Evolutionary conservation across 2,888 invertebrate species (phyloP).

Genomic region (Drosophila tripunctata): DNA sequence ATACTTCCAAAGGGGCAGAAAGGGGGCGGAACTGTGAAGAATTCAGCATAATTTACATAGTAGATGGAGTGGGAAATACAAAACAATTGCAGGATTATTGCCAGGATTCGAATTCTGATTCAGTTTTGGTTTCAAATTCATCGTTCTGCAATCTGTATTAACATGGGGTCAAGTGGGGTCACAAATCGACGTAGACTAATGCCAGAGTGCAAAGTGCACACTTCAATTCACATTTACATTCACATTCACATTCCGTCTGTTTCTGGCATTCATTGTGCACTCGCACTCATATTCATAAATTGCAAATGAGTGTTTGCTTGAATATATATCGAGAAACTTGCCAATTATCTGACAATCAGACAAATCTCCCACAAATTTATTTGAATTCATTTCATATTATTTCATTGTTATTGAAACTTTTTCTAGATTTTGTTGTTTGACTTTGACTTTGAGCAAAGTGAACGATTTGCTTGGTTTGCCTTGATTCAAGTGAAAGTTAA

Average conservation of each 20-base stretch:
- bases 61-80: conserved; percentile 33
- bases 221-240: conserved; percentile 46
- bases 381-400: background rate
- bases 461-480: conserved; percentile 33
- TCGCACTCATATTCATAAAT: conserved; percentile 35
- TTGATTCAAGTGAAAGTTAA: conserved; percentile 27
- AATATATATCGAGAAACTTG: conserved; percentile 18
- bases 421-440: conserved; percentile 4
- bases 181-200: conserved; percentile 70
- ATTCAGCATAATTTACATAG: conserved; percentile 23
- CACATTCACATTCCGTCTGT: conserved; percentile 44
- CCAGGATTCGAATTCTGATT: conserved; percentile 10
- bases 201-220: conserved; percentile 52
- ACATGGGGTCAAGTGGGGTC: conserved; percentile 48
- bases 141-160: conserved; percentile 10
- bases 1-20: conserved; percentile 17
- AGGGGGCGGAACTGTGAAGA: conserved; percentile 3
- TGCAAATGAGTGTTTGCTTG: conserved; percentile 27
- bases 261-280: conserved; percentile 59
- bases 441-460: conserved; percentile 34
- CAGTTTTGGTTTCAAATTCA: background rate
- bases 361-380: background rate
- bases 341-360: conserved; percentile 18
- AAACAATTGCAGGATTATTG: conserved; percentile 49
- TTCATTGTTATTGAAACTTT: conserved; percentile 13